phyloP scores from a whole-genome alignment of 2,113 vertebrate genomes.

The Dascyllus trimaculatus region DNA sequence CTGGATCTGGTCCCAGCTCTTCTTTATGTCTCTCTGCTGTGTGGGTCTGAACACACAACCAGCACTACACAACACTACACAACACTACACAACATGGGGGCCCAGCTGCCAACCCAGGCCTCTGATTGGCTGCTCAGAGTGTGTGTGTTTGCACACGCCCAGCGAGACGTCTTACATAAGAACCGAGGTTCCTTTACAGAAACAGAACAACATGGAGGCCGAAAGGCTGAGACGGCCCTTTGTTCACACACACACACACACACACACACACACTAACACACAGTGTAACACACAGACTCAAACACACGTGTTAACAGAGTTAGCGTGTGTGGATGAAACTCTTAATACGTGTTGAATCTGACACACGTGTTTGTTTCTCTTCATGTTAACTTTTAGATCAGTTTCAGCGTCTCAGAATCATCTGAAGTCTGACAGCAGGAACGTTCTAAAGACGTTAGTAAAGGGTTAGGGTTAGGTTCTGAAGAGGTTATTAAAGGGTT shows the following conservation, averaged over 20 bases:
- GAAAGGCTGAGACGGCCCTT: conserved; percentile 11
- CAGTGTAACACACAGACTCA: neutral
- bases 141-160: conserved; percentile 25
- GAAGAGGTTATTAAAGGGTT: too few relatives aligned
- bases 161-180: conserved; percentile 71
- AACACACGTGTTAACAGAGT: too few relatives aligned
- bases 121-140: conserved; percentile 60
- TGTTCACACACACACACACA: conserved; percentile 20
- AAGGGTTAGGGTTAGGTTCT: too few relatives aligned
- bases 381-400: too few relatives aligned
- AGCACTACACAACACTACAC: conserved; percentile 56
- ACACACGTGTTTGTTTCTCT: too few relatives aligned
- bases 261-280: conserved; percentile 3
- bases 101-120: neutral
- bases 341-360: too few relatives aligned
- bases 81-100: conserved; percentile 51
- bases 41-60: conserved; percentile 34
- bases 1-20: conserved; percentile 20
- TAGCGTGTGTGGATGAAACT: too few relatives aligned
- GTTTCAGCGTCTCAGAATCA: too few relatives aligned
- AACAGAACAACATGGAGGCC: neutral
- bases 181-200: conserved; percentile 7
- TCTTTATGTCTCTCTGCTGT: conserved; percentile 29
- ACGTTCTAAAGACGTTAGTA: too few relatives aligned
- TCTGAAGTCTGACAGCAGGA: too few relatives aligned